phyloP scores from a whole-genome alignment of 2,113 vertebrate species.

The Odocoileus hemionus region DNA sequence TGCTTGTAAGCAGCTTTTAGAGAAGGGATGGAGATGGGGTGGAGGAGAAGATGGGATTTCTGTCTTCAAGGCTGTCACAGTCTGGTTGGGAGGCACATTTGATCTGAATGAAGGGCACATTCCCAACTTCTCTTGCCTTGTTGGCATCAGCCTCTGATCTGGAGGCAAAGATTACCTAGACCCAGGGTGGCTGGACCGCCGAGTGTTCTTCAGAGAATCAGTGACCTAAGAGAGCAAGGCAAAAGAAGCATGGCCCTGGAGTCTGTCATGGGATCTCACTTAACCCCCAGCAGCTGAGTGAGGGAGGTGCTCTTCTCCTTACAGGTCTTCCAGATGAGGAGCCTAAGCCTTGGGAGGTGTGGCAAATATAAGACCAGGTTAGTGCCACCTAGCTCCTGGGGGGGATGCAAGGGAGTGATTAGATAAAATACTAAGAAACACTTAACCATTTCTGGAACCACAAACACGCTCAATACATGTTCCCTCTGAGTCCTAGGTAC shows the following conservation, averaged over 20 bases:
- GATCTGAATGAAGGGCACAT: not conserved
- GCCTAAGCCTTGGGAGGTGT: not conserved
- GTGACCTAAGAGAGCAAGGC: not conserved
- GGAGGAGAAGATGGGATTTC: not conserved
- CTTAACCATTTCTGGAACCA: not conserved
- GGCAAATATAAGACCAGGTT: not conserved
- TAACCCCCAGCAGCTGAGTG: not conserved
- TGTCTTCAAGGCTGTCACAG: not conserved
- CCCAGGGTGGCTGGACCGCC: not conserved
- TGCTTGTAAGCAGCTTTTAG: not conserved
- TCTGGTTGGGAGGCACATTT: not conserved
- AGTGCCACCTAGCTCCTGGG: not conserved
- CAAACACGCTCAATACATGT: rapidly evolving
- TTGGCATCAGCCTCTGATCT: not conserved
- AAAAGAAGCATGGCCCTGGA: not conserved
- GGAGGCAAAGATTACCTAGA: not conserved
- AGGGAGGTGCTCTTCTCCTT: not conserved
- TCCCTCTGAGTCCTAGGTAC: not conserved
- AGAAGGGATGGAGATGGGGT: not conserved
- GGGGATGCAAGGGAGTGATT: rapidly evolving
- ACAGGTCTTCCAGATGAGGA: not conserved
- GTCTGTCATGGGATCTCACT: not conserved
- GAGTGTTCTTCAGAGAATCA: not conserved
- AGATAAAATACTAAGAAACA: not conserved
- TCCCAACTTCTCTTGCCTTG: not conserved